Percentiles rank a stretch among this genome's conserved stretches.
These are phyloP conservation scores for Catagonus wagneri DNA, from an alignment of 2,113 vertebrate species.

Conservation along the genomic window DNA sequence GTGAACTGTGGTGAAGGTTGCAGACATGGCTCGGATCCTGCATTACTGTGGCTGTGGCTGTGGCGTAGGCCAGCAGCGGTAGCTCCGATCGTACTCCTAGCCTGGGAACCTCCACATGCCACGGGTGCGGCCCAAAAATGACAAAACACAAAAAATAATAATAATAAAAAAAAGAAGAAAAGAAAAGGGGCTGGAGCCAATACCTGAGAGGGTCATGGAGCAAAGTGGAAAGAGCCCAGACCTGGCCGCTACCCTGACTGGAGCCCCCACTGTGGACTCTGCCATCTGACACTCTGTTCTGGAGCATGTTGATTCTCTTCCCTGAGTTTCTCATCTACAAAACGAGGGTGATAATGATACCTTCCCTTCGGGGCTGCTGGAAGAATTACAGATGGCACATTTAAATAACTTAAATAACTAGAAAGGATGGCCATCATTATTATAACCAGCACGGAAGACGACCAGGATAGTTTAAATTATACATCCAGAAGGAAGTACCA, in stretches of 20 bases:
- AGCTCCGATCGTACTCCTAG: too few relatives aligned
- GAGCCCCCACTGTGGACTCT: too few relatives aligned
- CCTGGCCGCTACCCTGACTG: not conserved
- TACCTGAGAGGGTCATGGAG: not conserved
- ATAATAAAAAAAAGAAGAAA: too few relatives aligned
- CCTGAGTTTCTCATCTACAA: not conserved
- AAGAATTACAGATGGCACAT: not conserved
- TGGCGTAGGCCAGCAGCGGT: too few relatives aligned
- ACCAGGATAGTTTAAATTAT: not conserved
- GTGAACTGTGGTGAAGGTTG: too few relatives aligned
- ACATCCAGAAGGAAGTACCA: not conserved
- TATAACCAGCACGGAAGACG: not conserved
- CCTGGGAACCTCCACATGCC: too few relatives aligned
- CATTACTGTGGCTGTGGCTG: too few relatives aligned
- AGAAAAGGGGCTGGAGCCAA: not conserved
- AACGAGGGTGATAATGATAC: not conserved
- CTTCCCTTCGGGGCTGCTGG: not conserved
- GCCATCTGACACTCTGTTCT: not conserved
- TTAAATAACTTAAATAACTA: not conserved
- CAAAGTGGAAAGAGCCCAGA: not conserved
- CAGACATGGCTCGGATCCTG: too few relatives aligned
- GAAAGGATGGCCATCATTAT: not conserved
- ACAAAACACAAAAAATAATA: too few relatives aligned
- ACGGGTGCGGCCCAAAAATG: too few relatives aligned
- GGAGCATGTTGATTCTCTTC: fast-evolving